Percentiles rank a stretch among this genome's conserved stretches.
phyloP scores from a whole-genome alignment of 1,140 invertebrate species.

The Apis florea region DNA sequence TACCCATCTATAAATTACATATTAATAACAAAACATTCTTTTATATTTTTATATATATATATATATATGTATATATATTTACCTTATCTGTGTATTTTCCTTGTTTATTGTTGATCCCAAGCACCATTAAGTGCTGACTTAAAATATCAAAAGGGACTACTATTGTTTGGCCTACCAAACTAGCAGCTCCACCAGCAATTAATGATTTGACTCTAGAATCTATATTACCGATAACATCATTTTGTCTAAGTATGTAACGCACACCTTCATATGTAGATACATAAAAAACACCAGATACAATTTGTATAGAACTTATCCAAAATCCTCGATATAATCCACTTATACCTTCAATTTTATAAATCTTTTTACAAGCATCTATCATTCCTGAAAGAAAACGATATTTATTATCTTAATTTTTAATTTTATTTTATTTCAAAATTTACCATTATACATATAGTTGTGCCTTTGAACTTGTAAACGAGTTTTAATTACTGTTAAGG shows the following conservation, averaged over 20 bases:
- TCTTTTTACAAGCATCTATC: slow-evolving; percentile 95
- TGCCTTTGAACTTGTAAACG: slow-evolving; percentile 94
- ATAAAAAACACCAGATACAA: slow-evolving; percentile 94
- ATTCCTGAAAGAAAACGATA: slow-evolving; percentile 83
- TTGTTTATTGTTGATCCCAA: slow-evolving; percentile 85
- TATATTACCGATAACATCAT: slow-evolving; percentile 76
- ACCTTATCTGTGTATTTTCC: slow-evolving; percentile 76
- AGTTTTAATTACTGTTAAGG: slow-evolving; percentile 98
- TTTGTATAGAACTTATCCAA: slow-evolving; percentile 94
- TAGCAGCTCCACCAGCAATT: slow-evolving; percentile 92
- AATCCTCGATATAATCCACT: slow-evolving; percentile 96
- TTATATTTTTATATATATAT: not conserved
- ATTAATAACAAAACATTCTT: not conserved
- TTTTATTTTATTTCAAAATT: slow-evolving; percentile 6
- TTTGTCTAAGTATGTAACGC: slow-evolving; percentile 87
- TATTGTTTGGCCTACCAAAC: slow-evolving; percentile 95
- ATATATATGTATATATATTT: not conserved
- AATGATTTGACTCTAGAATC: slow-evolving; percentile 86
- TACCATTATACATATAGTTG: slow-evolving; percentile 91
- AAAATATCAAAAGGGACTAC: slow-evolving; percentile 98
- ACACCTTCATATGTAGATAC: slow-evolving; percentile 97
- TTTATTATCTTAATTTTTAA: not conserved
- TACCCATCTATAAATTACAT: slow-evolving; percentile 79
- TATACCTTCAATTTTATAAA: slow-evolving; percentile 92
- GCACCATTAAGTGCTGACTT: slow-evolving; percentile 97